Base-by-base conservation (phyloP, 2,888 invertebrate species). In the Cordilura impudica region DNA sequence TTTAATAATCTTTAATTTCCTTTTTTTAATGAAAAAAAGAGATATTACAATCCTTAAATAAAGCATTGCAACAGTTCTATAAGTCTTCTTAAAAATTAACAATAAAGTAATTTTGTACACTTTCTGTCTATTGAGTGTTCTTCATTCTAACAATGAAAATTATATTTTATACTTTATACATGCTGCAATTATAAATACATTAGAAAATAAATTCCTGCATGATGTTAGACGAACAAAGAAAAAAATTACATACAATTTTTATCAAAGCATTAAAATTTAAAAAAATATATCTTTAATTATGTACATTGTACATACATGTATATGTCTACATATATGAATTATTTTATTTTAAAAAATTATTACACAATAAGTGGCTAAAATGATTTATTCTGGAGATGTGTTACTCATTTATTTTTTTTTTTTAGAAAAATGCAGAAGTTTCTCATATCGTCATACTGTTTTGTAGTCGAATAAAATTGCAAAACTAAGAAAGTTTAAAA, bases 1-100 rank as follows among this genome's bases (percentile, higher is more conserved):
- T 70, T 74, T 74, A 73, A 74, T 70, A 70, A 74, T 66, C 54
- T 75, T 79, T 79, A 79, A 75, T 75, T 75, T 74, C 51, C 74
- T 78, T 78, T 74, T 74, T 70, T 70, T 39, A 35, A 78, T 70
- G 53, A 78, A 66, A 51, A 54, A 70, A 51, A 39, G 6, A 26
- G 6, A 26, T 4, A 26, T 26, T 26, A 6, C 4, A 39, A 39
- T 39, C 35, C 35, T 39, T 39, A 39, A 12, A 39, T n/a, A 39
- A 39, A 39, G 3, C 35, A 39, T 39, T 12, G 14, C 35, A 39
- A 39, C n/a, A 31, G 10, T 10, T n/a, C n/a, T 31, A 31, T 31
- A 31, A 31, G 31, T 31, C 10, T 2, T 31, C 31, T 31, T 31
- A 10, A 6, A 31, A 10, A 31, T 2, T 39, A 39, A 39, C n/a